Evolutionary conservation across 2,888 invertebrate species (phyloP).

Genomic region (Galeruca laticollis): DNA sequence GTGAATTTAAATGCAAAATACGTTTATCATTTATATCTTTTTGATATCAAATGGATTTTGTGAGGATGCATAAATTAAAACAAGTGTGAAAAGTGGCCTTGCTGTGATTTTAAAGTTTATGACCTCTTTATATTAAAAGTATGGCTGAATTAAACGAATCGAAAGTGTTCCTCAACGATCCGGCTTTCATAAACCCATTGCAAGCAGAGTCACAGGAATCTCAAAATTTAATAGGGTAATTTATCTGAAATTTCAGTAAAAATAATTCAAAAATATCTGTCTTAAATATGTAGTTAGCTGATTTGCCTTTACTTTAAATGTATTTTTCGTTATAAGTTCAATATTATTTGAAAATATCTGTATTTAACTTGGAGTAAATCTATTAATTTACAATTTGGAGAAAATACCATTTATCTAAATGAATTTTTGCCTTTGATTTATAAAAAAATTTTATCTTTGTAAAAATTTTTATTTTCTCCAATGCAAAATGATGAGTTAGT

Average conservation of each 20-base stretch:
- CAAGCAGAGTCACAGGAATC: conserved; percentile 39
- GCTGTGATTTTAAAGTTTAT: conserved; percentile 43
- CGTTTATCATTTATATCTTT: conserved; percentile 8
- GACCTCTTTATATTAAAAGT: conserved; percentile 43
- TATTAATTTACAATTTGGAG: too few species aligned
- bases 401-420: too few species aligned
- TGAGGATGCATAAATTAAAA: conserved; percentile 15
- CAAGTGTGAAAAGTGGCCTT: conserved; percentile 29
- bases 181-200: conserved; percentile 47
- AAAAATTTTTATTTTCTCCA: too few species aligned
- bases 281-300: too few species aligned
- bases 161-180: conserved; percentile 55
- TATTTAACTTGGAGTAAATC: too few species aligned
- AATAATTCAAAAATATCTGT: too few species aligned
- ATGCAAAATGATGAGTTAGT: too few species aligned
- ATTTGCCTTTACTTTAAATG: too few species aligned
- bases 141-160: conserved; percentile 57
- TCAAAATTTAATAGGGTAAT: conserved; percentile 18
- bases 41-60: conserved; percentile 2
- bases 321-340: too few species aligned
- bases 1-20: conserved; percentile 24
- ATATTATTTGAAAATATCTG: too few species aligned
- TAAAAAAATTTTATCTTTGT: too few species aligned
- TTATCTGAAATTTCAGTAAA: not conserved
- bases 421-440: too few species aligned